Evolutionary conservation across 2,888 invertebrate genomes (phyloP), one percentile per base, ranked within the genome.

Genomic region (Hermaeophaga mercurialis): DNA sequence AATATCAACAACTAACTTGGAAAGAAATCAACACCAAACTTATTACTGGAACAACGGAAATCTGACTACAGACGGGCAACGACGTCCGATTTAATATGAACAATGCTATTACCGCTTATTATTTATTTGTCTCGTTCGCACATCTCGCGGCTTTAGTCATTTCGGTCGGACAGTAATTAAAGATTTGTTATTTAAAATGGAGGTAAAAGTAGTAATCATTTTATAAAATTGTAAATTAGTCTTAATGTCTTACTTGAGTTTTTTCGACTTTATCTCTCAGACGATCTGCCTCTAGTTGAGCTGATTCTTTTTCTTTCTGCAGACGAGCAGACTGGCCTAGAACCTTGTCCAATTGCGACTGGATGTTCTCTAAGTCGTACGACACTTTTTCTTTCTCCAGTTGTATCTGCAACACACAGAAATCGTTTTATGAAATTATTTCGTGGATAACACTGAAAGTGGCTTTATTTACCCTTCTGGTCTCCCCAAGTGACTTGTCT

Each of bases 311-410:
- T 76, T 96, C 95, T 77, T 94, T 94, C 79, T 94, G 94, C 72
- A 94, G 85, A 53, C 94, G 84, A 48, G 89, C 89, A 41, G 91
- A 86, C 76, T 93, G 92, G 12, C 91, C 93, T 62, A 94, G 82
- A 28, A 92, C 88, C 79, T 94, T 94, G 80, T 94, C 94, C 75
- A 95, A 82, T 77, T 95, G 94, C 43, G 92, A 89, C 75, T 94
- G 94, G 61, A 93, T 80, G 69, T 90, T 92, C 72, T 94, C 94
- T 77, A 91, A 92, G 79, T 95, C 95, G 78, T 92, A 94, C 62
- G 87, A 87, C 69, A 89, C 86, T 76, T 94, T 94, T 80, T 95
- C 95, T 67, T 91, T 91, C 75, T 95, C 95, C 74, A 93, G 85
- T 84, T 91, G 91, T 74, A 89, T 82, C 89, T 89, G 66, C 41